Percentiles rank a stretch among this genome's conserved stretches.
phyloP scores from a whole-genome alignment of 2,113 vertebrate genomes.

The Camelus dromedarius region DNA sequence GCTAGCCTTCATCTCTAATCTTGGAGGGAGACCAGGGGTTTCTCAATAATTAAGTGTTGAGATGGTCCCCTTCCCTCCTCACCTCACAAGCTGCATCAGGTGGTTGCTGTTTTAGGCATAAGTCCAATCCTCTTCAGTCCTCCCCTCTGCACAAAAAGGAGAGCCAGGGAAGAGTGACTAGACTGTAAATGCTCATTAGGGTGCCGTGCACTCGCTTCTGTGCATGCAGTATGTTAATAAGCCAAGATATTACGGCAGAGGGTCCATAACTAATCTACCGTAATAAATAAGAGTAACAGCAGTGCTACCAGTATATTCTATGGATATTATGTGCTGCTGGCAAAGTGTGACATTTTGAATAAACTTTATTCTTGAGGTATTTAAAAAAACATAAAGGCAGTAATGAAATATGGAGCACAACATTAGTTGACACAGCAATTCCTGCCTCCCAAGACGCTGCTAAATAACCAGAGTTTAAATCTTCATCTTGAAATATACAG shows the following conservation, averaged over 20 bases:
- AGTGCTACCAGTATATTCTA: neutral
- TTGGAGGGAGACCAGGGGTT: neutral
- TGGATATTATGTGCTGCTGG: slow-evolving; percentile 35
- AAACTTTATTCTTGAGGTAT: slow-evolving; percentile 75
- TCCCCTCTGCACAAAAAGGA: neutral
- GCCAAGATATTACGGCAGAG: slow-evolving; percentile 50
- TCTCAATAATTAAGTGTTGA: neutral
- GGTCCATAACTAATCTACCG: slow-evolving; percentile 50
- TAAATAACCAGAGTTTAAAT: slow-evolving; percentile 69
- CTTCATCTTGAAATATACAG: slow-evolving; percentile 68
- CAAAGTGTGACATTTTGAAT: slow-evolving; percentile 74
- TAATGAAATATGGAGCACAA: slow-evolving; percentile 73
- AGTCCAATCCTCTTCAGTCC: neutral
- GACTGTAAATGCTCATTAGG: neutral
- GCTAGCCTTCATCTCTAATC: neutral
- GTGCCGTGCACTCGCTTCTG: slow-evolving; percentile 40
- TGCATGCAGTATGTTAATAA: slow-evolving; percentile 61
- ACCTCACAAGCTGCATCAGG: neutral
- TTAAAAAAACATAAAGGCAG: slow-evolving; percentile 76
- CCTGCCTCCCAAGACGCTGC: slow-evolving; percentile 57
- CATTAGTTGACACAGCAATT: slow-evolving; percentile 67
- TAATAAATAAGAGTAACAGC: slow-evolving; percentile 56
- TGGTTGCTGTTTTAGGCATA: neutral
- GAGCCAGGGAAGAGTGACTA: neutral
- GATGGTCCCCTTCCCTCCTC: neutral